Evolutionary conservation across 2,888 invertebrate genomes (phyloP), one percentile per base, ranked within the genome.

Genomic region (Caradrina clavipalpis): DNA sequence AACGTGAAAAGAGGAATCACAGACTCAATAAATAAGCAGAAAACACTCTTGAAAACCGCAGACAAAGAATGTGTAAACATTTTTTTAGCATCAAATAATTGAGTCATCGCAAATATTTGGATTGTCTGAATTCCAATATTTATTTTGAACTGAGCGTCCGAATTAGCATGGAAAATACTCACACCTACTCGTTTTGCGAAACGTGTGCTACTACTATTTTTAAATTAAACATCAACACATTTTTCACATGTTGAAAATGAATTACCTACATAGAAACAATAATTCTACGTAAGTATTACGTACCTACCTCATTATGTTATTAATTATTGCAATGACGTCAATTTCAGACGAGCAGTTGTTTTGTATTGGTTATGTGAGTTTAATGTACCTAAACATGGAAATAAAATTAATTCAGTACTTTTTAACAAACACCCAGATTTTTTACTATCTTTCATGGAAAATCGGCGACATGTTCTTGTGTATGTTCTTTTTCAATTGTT

Each of bases 101-200:
- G 71, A 74, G 76, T 76, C 74, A 74, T 74, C 71, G 55, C 76
- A 73, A 75, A 62, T 54, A 63, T 76, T 76, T 70, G 55, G 71
- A 42, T 76, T 76, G 70, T 70, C 74, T 71, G 74, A 76, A 75
- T 75, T 75, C 77, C 71, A 76, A 71, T 71, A 76, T 75, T 75
- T 76, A 75, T 75, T 75, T 71, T 60, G 59, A 71, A 69, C 50
- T 19, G 35, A 60, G 49, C 51, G 60, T 51, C 56, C 42, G 64
- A 64, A 71, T 75, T 75, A 76, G 71, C 35, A 17, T 49, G 45
- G 51, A 64, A 66, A 54, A 73, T 31, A 45, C 50, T 58, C 22
- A 26, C 73, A 39, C 73, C 65, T 22, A 75, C 79, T 63, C 22
- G 63, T 63, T 61, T 55, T 22, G 5, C 11, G 59, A 19, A 74